Evolutionary conservation across 2,113 vertebrate species (phyloP), one percentile per base, ranked within the genome.

Genomic region (Labrus mixtus): DNA sequence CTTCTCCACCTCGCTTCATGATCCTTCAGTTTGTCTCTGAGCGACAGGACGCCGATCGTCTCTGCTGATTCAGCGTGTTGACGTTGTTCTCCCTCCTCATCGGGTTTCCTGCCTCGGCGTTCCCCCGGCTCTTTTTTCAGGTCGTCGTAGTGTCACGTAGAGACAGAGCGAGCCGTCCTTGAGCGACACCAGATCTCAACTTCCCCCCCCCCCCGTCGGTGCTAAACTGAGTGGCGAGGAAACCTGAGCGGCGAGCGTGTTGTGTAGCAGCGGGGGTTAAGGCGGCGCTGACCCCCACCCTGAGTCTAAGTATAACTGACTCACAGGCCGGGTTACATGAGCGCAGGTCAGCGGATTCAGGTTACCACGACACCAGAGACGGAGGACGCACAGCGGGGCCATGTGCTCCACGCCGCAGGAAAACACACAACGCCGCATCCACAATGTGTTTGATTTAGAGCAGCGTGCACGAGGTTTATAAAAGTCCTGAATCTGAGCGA

Each of bases 41-140:
- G 43, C 46, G 7, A 37, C 55, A 17, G 53, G 76, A 71, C 22
- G 39, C 37, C 53, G 39, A 33, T 17, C 79, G 6, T 76, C 76
- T 72, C 76, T 88, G 88, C 88, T 89, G 73, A 83, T 77, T 92
- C 88, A 88, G 87, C 45, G 12, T 13, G 10, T 75, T 81, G 80
- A 79, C 57, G 1, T 23, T 19, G 19, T 57, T 46, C 80, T 73
- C 54, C 17, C 25, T 29, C 41, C 33, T 12, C 62, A 62, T 89
- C 46, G 22, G 62, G 55, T 90, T 86, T 77, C 81, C 67, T 41
- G 58, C 29, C 59, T 66, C 57, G 10, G 56, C 19, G 53, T 68
- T 61, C 54, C 46, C 62, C 8, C n/a, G 22, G 23, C 62, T 78
- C 75, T 61, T 73, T 55, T 79, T 51, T 73, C 58, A 33, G 80